Evolutionary conservation across 2,113 vertebrate species (phyloP).

Genomic region (Grammomys dolichurus): DNA sequence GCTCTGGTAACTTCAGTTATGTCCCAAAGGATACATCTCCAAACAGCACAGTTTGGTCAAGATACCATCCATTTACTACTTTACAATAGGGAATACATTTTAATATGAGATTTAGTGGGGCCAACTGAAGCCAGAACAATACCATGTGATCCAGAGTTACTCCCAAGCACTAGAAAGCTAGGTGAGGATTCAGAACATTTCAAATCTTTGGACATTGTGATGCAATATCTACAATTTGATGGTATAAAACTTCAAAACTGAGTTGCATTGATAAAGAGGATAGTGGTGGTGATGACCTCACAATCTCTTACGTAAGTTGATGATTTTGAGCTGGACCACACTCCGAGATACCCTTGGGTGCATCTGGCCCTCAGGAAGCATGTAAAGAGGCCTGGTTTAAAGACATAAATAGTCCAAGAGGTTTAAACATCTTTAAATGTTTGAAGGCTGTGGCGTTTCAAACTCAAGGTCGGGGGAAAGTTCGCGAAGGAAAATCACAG

Average conservation of each 20-base stretch:
- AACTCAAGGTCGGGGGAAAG: background rate
- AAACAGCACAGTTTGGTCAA: background rate
- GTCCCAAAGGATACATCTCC: background rate
- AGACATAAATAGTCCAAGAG: background rate
- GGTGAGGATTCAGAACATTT: background rate
- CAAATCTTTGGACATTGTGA: background rate
- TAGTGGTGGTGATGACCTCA: background rate
- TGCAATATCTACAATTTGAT: background rate
- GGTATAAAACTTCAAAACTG: background rate
- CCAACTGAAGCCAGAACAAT: background rate
- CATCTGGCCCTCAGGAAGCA: too few species aligned
- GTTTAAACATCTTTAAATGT: background rate
- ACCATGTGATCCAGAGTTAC: accelerated
- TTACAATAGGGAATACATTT: background rate
- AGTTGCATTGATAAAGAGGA: background rate
- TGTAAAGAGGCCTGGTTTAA: background rate
- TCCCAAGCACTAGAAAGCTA: too few species aligned
- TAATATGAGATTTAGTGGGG: background rate
- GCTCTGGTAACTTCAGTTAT: background rate
- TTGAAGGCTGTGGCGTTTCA: background rate
- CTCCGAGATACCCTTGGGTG: background rate
- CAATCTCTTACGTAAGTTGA: background rate
- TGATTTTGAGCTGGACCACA: background rate
- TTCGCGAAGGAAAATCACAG: background rate
- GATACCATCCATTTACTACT: background rate